phyloP scores from a whole-genome alignment of 2,888 invertebrate genomes.

The Lordiphosa fenestrarum region DNA sequence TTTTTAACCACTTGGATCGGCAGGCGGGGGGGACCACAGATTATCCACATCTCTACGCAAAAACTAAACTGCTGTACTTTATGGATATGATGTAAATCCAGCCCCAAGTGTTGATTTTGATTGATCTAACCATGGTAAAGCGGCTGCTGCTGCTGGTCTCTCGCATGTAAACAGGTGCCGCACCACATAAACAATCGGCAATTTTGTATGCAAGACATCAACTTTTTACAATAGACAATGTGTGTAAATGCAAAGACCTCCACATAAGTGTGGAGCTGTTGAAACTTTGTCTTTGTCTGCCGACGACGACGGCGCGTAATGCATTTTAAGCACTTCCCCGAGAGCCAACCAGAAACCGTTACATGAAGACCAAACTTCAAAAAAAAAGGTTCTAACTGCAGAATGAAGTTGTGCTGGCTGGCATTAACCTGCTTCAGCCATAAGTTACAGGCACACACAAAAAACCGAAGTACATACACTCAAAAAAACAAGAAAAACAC shows the following conservation, averaged over 20 bases:
- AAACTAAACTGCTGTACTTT: conserved; percentile 8
- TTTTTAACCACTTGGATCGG: conserved; percentile 13
- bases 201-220: conserved; percentile 63
- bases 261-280: conserved; percentile 4
- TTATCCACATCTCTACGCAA: conserved; percentile 21
- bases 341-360: conserved; percentile 43
- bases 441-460: conserved; percentile 35
- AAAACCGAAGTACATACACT: conserved; percentile 9
- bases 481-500: conserved; percentile 27
- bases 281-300: conserved; percentile 22
- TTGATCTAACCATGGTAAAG: conserved; percentile 18
- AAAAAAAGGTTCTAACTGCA: conserved; percentile 16
- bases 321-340: conserved; percentile 38
- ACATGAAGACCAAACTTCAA: conserved; percentile 52
- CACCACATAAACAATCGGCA: conserved; percentile 40
- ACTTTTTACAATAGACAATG: conserved; percentile 47
- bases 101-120: conserved; percentile 13
- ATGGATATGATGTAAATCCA: conserved; percentile 4
- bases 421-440: conserved; percentile 67
- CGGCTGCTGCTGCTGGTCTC: too few species aligned
- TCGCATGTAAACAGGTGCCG: conserved; percentile 8
- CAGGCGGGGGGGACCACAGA: conserved; percentile 10
- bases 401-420: conserved; percentile 22
- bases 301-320: conserved; percentile 31
- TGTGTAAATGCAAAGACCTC: conserved; percentile 23